Conservation (phyloP, 2,888 invertebrate species). For the Molanna angustata region DNA sequence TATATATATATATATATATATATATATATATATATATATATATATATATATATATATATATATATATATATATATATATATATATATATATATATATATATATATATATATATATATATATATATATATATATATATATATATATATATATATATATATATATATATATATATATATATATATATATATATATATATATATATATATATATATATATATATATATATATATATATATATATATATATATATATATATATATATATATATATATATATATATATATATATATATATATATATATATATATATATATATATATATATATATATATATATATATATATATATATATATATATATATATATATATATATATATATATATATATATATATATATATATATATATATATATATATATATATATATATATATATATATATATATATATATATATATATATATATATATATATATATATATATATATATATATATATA, state of each 20-base stretch:
- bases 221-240: neutral
- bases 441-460: neutral
- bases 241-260: neutral
- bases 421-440: neutral
- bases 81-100: neutral
- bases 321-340: neutral
- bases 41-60: neutral
- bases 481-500: too few relatives aligned
- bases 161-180: neutral
- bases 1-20: neutral
- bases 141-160: neutral
- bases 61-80: neutral
- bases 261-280: neutral
- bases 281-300: neutral
- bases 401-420: conserved; percentile 21
- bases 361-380: conserved; percentile 12
- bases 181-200: neutral
- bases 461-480: too few relatives aligned
- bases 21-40: neutral
- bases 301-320: neutral
- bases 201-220: neutral
- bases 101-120: neutral
- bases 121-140: neutral
- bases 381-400: conserved; percentile 20
- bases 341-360: neutral